Base-by-base conservation (phyloP, 2,113 vertebrate species). In the Ellobius talpinus region DNA sequence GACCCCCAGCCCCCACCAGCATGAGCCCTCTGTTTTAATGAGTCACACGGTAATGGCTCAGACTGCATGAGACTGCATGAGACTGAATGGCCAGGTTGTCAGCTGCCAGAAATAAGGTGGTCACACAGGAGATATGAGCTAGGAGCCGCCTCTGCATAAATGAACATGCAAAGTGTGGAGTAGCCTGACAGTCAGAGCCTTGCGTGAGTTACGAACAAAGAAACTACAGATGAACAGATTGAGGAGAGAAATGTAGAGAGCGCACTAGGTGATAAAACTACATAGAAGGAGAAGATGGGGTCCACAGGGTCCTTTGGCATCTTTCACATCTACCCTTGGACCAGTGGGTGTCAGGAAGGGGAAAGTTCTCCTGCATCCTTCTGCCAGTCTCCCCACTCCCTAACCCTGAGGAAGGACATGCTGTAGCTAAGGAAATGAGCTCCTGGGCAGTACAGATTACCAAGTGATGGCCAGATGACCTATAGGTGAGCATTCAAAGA, bases 211-310 rank as follows among this genome's bases (percentile, higher is more conserved):
- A 12, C 26, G 42, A 91, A 78, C 58, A 66, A 63, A 77, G 66
- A 85, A 65, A 10, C 21, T 8, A 45, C 61, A 16, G 73, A n/a
- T 3, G 12, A 6, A 8, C 1, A 70, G 82, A 24, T 12, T 2
- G 26, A 73, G 74, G 45, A 33, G 45, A 39, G 17, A 50, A 3
- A 24, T 19, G 0, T 1, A 50, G 58, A 31, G 7, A 29, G 29
- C 11, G 26, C 1, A 21, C 14, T 78, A 5, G 0, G 3, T 0
- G 42, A 42, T 36, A 4, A 16, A 39, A 2, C 0, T 29, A 5
- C 31, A 8, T 10, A 61, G 74, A 45, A 63, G 36, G 61, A 79
- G 70, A 36, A 65, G 74, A 26, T 12, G 11, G 1, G 7, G 21
- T 19, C 81, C 39, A 1, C 4, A 36, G 17, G 29, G 14, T 21